Conservation (phyloP, 1,140 invertebrate species). For the Papilio dardanus region DNA sequence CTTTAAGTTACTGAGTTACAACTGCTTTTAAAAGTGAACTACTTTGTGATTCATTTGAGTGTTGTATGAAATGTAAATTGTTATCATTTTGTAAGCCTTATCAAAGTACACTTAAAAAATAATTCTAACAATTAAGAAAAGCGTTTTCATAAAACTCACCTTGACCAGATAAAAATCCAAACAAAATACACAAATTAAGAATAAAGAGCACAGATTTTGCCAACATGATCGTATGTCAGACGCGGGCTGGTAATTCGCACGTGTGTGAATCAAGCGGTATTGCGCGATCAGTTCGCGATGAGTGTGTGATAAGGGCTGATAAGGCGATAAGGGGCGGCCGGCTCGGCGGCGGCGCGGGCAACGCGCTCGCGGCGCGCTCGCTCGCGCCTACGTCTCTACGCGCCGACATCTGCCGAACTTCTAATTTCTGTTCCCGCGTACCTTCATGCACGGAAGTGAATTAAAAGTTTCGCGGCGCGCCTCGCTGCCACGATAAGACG, state of each 20-base stretch:
- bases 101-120: neutral
- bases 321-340: slow-evolving; percentile 67
- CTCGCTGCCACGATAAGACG: slow-evolving; percentile 29
- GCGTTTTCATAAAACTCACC: slow-evolving; percentile 52
- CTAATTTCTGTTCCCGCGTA: slow-evolving; percentile 42
- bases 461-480: slow-evolving; percentile 25
- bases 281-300: slow-evolving; percentile 74
- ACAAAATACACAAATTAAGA: slow-evolving; percentile 57
- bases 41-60: neutral
- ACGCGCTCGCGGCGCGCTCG: slow-evolving; percentile 55
- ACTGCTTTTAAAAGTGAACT: neutral
- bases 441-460: slow-evolving; percentile 35
- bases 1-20: neutral
- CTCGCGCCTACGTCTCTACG: slow-evolving; percentile 60
- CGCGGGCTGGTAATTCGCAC: slow-evolving; percentile 60
- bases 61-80: neutral
- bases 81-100: neutral
- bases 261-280: slow-evolving; percentile 61
- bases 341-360: slow-evolving; percentile 55
- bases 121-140: slow-evolving; percentile 23
- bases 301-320: slow-evolving; percentile 76
- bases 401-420: slow-evolving; percentile 64
- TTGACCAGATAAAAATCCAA: slow-evolving; percentile 57
- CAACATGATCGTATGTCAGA: slow-evolving; percentile 64
- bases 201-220: slow-evolving; percentile 50